Percentiles rank a stretch among this genome's conserved stretches.
These are phyloP conservation scores for Synergus itoensis DNA, from an alignment of 2,888 invertebrate species.

Conservation along the genomic window DNA sequence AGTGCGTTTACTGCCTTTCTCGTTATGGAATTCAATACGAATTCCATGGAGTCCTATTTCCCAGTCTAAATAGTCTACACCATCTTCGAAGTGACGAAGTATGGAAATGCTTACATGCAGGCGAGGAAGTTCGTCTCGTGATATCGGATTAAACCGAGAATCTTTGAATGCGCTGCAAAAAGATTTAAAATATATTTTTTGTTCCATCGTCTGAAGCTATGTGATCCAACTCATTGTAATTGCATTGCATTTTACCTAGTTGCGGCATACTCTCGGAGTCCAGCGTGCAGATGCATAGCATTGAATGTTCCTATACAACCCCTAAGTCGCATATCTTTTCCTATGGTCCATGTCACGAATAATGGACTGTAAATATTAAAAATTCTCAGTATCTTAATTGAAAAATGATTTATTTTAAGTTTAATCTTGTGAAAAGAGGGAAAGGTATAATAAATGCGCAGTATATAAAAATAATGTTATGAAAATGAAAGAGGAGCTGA, in stretches of 20 bases:
- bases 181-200: slow-evolving; percentile 1
- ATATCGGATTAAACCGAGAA: slow-evolving; percentile 97
- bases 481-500: background rate
- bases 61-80: slow-evolving; percentile 97
- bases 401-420: background rate
- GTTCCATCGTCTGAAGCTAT: too few relatives aligned
- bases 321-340: slow-evolving; percentile 94
- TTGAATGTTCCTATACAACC: slow-evolving; percentile 99
- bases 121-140: slow-evolving; percentile 94
- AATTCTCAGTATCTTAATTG: slow-evolving; percentile 2
- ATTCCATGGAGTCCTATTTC: slow-evolving; percentile 98
- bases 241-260: slow-evolving; percentile 82
- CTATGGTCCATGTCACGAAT: slow-evolving; percentile 99
- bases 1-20: slow-evolving; percentile 95
- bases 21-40: slow-evolving; percentile 97
- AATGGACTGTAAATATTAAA: slow-evolving; percentile 87
- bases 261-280: slow-evolving; percentile 96
- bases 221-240: too few relatives aligned
- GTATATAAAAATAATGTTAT: background rate
- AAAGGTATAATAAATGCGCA: slow-evolving; percentile 10
- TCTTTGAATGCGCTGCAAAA: slow-evolving; percentile 94
- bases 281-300: slow-evolving; percentile 96
- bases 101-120: slow-evolving; percentile 98
- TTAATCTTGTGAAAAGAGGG: background rate
- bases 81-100: slow-evolving; percentile 97